Evolutionary conservation across 2,797 vertebrate species (phyloP), one percentile per base, ranked within the genome.

Genomic region (Lepus townsendii): DNA sequence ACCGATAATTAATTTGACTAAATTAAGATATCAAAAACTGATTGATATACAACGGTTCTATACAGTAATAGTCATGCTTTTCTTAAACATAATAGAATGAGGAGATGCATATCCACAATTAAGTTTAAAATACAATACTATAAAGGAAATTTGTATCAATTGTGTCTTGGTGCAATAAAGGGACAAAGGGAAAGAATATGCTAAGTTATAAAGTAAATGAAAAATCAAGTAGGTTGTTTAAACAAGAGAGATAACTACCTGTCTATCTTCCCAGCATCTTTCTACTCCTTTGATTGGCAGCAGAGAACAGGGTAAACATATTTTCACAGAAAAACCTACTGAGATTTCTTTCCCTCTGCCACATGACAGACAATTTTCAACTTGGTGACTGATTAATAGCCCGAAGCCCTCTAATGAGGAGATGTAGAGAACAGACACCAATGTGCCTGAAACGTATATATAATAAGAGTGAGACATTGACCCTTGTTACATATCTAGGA

Each of bases 351-450:
- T 78, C 2, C 17, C 0, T 60, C 7, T 54, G 4, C 3, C 12
- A 32, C 0, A 73, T 10, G n/a, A 93, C 2, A 60, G 10, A 72
- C 80, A 75, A 69, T 7, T 38, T 24, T 8, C 22, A 1, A 66
- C 54, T 0, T n/a, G 62, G 1, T 57, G 19, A 4, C 7, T 65
- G 1, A 5, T 68, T 42, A 50, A 52, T 1, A 32, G 1, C 20
- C 1, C 73, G 3, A 13, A 13, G n/a, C 9, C 13, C 3, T 76
- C 3, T 2, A 62, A 2, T 83, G 35, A 88, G 10, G 3, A 65
- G 2, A 80, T 30, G 1, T 20, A 5, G 3, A 19, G 10, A 60
- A n/a, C 0, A 42, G 2, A 22, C 5, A 0, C 3, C 22, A 26
- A 2, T 91, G 68, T 76, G 0, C 83, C 3, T 86, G 60, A 88